These are phyloP conservation scores for Trachelus stipa DNA, from an alignment of 2,888 invertebrate genomes.

Conservation along the genomic window DNA sequence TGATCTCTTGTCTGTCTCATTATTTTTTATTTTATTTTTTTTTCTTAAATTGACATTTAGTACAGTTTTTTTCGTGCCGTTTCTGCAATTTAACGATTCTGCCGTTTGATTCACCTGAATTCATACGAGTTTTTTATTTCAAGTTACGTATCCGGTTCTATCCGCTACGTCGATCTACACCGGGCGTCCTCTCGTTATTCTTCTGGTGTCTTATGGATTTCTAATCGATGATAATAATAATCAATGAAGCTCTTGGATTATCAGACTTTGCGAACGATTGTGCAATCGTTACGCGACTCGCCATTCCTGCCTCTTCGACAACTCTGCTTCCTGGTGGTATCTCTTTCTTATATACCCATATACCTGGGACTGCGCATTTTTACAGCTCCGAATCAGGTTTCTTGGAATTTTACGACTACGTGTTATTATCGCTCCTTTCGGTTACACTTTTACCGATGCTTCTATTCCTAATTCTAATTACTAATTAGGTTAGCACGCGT, in stretches of 20 bases:
- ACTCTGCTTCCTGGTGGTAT: neutral
- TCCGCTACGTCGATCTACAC: neutral
- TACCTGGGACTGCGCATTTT: neutral
- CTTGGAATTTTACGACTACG: neutral
- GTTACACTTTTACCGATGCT: neutral
- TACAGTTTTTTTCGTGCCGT: neutral
- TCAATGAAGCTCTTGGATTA: neutral
- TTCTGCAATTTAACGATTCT: too few species aligned
- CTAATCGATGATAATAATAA: neutral
- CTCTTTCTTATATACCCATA: neutral
- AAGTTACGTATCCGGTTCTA: neutral
- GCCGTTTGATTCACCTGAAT: neutral
- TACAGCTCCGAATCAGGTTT: neutral
- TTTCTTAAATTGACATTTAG: neutral
- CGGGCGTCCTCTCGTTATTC: neutral
- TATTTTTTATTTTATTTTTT: too few species aligned
- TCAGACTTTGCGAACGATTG: neutral
- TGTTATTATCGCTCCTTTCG: neutral
- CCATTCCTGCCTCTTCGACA: neutral
- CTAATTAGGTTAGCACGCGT: neutral
- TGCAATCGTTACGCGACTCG: neutral
- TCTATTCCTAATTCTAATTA: neutral
- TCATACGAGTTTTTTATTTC: neutral
- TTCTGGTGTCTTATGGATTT: neutral
- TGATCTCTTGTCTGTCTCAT: neutral